Percentiles rank a stretch among this genome's conserved stretches.
Evolutionary conservation across 2,113 vertebrate genomes (phyloP).

Genomic region (Toxostoma redivivum): DNA sequence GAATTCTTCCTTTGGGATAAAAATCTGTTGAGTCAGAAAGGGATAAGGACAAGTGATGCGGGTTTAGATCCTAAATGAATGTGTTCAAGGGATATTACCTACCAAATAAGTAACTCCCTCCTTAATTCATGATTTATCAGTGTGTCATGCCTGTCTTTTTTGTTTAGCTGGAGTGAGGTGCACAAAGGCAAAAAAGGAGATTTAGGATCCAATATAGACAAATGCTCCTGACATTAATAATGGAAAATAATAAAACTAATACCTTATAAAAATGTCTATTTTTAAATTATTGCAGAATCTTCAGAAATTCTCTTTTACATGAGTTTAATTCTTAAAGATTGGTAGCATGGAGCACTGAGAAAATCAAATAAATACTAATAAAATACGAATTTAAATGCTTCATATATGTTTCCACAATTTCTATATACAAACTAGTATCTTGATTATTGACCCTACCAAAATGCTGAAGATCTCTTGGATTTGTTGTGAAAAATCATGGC

Average conservation of each 20-base stretch:
- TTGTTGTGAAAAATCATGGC: not conserved
- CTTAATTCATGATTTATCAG: not conserved
- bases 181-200: not conserved
- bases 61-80: not conserved
- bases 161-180: not conserved
- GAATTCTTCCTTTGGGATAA: slow-evolving; percentile 31
- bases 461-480: not conserved
- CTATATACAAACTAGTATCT: not conserved
- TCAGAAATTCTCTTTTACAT: not conserved
- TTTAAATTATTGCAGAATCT: not conserved
- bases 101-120: not conserved
- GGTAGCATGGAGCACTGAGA: not conserved
- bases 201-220: not conserved
- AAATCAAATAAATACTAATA: not conserved
- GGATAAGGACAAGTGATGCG: not conserved
- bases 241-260: not conserved
- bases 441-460: not conserved
- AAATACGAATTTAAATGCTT: not conserved
- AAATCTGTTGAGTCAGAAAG: not conserved
- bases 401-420: not conserved
- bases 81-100: not conserved
- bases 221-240: not conserved
- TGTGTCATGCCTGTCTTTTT: not conserved
- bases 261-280: not conserved
- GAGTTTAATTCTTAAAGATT: not conserved